Conservation (phyloP, 2,113 vertebrate species). For the Eira barbara region DNA sequence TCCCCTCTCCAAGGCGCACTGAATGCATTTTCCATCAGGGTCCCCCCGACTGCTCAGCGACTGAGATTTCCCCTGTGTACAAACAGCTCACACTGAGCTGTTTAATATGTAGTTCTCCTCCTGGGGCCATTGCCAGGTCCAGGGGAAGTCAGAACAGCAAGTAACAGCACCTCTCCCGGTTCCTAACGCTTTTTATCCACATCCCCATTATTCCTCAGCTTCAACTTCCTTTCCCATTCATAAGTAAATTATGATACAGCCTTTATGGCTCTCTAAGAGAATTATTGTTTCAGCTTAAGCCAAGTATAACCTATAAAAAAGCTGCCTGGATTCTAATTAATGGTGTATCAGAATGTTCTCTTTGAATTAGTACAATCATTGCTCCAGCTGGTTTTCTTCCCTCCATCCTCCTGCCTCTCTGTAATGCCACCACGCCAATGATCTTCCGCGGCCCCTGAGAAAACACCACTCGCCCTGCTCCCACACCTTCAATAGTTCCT, state of each 20-base stretch:
- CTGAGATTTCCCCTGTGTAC: fast-evolving
- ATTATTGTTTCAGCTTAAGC: neutral
- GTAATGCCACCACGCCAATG: too few species aligned
- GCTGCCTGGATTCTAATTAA: neutral
- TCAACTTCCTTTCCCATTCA: neutral
- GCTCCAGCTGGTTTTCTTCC: neutral
- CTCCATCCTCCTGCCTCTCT: neutral
- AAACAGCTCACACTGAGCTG: neutral
- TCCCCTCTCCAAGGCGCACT: fast-evolving
- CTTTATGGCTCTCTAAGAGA: neutral
- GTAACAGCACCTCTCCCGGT: neutral
- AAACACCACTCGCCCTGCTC: neutral
- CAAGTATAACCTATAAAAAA: neutral
- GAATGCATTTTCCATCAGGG: fast-evolving
- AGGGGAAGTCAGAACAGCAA: neutral
- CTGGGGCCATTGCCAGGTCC: neutral
- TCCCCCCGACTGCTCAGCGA: neutral
- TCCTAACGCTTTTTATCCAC: neutral
- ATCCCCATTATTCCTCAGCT: neutral
- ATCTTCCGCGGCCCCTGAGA: neutral
- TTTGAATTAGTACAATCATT: neutral
- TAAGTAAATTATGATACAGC: neutral
- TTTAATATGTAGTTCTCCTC: too few species aligned
- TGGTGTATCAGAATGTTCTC: neutral
- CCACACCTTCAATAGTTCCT: neutral